Percentiles rank a stretch among this genome's conserved stretches.
These are phyloP conservation scores for Salvelinus alpinus DNA, from an alignment of 2,113 vertebrate species.

Conservation along the genomic window DNA sequence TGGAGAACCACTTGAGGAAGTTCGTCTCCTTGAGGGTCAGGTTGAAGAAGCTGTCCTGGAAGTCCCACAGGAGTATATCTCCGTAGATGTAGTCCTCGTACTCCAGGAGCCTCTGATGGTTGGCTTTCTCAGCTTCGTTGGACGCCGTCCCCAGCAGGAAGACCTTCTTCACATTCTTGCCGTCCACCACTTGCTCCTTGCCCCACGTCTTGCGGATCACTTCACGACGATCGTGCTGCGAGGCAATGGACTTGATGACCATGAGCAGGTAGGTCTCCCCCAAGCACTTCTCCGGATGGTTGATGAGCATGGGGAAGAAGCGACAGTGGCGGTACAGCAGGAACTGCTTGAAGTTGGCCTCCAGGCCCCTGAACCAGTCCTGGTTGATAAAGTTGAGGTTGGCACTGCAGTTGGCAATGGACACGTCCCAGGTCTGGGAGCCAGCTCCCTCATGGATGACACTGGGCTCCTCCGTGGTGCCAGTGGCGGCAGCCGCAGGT, in stretches of 20 bases:
- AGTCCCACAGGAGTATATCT: conserved; percentile 96
- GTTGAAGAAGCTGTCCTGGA: conserved; percentile 96
- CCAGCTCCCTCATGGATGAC: conserved; percentile 17
- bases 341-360: conserved; percentile 87
- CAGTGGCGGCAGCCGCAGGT: not conserved
- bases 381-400: conserved; percentile 81
- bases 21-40: conserved; percentile 95
- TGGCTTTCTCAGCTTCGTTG: conserved; percentile 80
- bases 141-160: conserved; percentile 87
- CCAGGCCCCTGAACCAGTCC: conserved; percentile 83
- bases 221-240: conserved; percentile 89
- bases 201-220: conserved; percentile 95
- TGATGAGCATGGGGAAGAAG: conserved; percentile 89
- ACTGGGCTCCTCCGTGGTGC: fast-evolving
- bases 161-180: conserved; percentile 80
- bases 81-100: conserved; percentile 88
- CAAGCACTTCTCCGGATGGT: conserved; percentile 88
- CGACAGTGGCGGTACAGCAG: conserved; percentile 90
- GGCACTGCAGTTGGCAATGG: conserved; percentile 81
- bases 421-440: conserved; percentile 80
- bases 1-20: conserved; percentile 94
- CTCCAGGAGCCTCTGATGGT: conserved; percentile 94
- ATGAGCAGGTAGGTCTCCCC: conserved; percentile 82
- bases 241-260: conserved; percentile 91
- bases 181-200: conserved; percentile 74